phyloP scores from a whole-genome alignment of 2,888 invertebrate species.

The Suillia variegata region DNA sequence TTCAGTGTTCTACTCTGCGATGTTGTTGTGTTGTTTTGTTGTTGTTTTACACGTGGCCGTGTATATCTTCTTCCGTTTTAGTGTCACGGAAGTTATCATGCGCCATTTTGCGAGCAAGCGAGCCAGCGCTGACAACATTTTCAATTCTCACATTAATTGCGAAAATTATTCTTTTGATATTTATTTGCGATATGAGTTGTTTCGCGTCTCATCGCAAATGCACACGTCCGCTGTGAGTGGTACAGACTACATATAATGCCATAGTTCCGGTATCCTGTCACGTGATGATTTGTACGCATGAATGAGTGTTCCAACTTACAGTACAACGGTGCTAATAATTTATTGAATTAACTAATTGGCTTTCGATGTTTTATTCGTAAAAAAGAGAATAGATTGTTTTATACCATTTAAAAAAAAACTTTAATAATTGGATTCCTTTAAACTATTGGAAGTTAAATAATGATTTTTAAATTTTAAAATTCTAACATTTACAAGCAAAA shows the following conservation, averaged over 20 bases:
- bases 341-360: too few relatives aligned
- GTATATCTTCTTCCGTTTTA: neutral
- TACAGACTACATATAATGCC: neutral
- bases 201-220: too few relatives aligned
- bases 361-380: too few relatives aligned
- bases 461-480: too few relatives aligned
- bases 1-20: constrained; percentile 33
- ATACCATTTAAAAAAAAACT: too few relatives aligned
- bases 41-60: constrained; percentile 31
- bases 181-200: neutral
- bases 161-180: neutral
- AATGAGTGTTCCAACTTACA: too few relatives aligned
- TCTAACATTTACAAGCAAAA: too few relatives aligned
- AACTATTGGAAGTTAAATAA: too few relatives aligned
- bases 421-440: too few relatives aligned
- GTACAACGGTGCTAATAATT: too few relatives aligned
- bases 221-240: neutral
- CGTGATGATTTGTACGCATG: neutral
- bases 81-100: constrained; percentile 12
- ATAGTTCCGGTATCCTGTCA: neutral
- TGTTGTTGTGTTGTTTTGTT: constrained; percentile 30
- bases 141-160: neutral
- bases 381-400: too few relatives aligned
- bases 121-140: neutral
- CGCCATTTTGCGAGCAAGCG: neutral